Evolutionary conservation across 2,113 vertebrate species (phyloP).

Genomic region (Recurvirostra avosetta): DNA sequence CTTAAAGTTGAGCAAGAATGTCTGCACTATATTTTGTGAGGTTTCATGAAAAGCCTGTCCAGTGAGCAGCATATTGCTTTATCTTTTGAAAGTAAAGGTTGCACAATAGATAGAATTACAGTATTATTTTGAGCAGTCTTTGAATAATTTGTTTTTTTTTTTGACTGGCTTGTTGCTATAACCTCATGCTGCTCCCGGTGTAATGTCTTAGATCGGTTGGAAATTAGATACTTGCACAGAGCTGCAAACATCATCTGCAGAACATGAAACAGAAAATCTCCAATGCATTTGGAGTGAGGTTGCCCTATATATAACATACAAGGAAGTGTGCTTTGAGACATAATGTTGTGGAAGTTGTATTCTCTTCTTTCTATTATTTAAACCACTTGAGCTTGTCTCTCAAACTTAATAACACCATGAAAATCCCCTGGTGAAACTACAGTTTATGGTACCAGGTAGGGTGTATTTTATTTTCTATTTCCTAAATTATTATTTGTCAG

Average conservation of each 20-base stretch:
- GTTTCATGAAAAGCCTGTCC: not conserved
- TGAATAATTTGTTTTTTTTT: slow-evolving; percentile 3
- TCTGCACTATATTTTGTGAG: not conserved
- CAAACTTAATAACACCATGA: slow-evolving; percentile 22
- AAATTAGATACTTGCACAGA: slow-evolving; percentile 27
- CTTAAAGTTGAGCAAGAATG: not conserved
- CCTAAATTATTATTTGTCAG: slow-evolving; percentile 48
- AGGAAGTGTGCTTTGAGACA: not conserved
- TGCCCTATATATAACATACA: not conserved
- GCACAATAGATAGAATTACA: not conserved
- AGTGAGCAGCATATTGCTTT: not conserved
- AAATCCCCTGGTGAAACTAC: not conserved
- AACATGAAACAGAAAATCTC: slow-evolving; percentile 20
- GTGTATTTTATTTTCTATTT: slow-evolving; percentile 41
- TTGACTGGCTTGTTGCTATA: not conserved
- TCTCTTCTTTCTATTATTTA: slow-evolving; percentile 52
- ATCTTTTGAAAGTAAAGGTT: not conserved
- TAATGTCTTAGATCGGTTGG: not conserved
- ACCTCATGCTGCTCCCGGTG: not conserved
- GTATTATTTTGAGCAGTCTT: slow-evolving; percentile 19
- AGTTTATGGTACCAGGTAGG: slow-evolving; percentile 2
- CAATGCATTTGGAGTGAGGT: not conserved
- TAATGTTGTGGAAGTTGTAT: not conserved
- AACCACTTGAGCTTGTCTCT: slow-evolving; percentile 53
- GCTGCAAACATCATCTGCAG: not conserved